These are phyloP conservation scores for Macroglossus sobrinus DNA, from an alignment of 2,113 vertebrate species.

Conservation along the genomic window DNA sequence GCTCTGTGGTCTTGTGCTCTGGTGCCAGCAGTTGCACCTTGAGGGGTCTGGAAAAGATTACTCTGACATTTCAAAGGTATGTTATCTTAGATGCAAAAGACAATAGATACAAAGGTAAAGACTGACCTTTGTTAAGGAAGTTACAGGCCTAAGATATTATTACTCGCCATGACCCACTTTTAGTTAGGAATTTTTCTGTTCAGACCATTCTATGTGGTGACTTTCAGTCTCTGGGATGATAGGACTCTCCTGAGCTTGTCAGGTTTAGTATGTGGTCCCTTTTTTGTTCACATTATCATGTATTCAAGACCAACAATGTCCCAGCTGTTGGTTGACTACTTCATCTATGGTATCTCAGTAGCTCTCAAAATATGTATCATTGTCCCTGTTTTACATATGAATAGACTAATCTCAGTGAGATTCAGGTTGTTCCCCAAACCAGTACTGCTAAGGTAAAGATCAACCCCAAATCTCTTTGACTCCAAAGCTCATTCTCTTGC, in stretches of 20 bases:
- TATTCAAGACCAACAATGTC: not conserved
- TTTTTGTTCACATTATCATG: not conserved
- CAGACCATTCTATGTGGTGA: not conserved
- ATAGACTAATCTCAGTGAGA: not conserved
- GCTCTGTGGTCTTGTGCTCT: not conserved
- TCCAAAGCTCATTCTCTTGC: not conserved
- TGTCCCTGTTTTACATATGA: not conserved
- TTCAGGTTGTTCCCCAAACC: not conserved
- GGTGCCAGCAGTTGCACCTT: not conserved
- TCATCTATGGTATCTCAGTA: not conserved
- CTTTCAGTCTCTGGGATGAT: not conserved
- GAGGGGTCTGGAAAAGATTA: not conserved
- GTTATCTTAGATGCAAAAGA: not conserved
- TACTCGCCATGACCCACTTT: not conserved
- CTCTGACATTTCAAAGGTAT: not conserved
- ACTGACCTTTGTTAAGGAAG: not conserved
- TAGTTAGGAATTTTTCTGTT: not conserved
- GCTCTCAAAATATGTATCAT: not conserved
- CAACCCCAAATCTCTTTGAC: not conserved
- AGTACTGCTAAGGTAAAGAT: not conserved
- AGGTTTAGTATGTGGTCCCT: not conserved
- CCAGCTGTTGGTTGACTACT: not conserved
- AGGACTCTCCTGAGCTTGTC: not conserved
- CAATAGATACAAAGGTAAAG: not conserved
- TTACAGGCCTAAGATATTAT: not conserved